Conservation (phyloP, 2,888 invertebrate species). For the Eristalinus sepulchralis region DNA sequence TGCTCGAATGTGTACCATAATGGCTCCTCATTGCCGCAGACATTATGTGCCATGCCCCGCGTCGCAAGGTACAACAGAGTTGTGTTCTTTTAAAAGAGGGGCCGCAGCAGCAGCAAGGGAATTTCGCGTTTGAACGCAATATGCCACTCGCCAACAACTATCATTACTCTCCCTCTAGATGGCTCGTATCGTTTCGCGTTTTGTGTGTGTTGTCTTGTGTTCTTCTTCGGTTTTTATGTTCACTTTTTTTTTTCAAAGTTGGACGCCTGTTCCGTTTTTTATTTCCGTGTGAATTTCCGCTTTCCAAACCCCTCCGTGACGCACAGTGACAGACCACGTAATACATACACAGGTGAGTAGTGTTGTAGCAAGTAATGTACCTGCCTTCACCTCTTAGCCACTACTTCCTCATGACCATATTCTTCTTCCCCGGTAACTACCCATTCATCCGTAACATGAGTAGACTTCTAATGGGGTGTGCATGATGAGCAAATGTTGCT, state of each 20-base stretch:
- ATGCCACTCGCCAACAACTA: constrained; percentile 25
- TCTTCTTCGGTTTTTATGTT: constrained; percentile 23
- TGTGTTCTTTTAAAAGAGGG: constrained; percentile 15
- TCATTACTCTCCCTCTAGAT: constrained; percentile 12
- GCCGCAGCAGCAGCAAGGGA: background rate
- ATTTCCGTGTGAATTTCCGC: constrained; percentile 72
- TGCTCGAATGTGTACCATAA: constrained; percentile 34
- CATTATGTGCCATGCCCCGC: background rate
- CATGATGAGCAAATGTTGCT: constrained; percentile 61
- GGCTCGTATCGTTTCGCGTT: constrained; percentile 13
- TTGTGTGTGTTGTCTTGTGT: background rate
- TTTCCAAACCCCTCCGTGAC: constrained; percentile 37
- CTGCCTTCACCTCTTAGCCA: constrained; percentile 39
- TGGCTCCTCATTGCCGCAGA: constrained; percentile 5
- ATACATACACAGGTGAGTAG: constrained; percentile 1
- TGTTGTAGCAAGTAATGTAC: constrained; percentile 51
- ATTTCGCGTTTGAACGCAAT: constrained; percentile 49
- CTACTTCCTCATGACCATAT: constrained; percentile 64
- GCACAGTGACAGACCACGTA: background rate
- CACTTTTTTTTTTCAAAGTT: constrained; percentile 31
- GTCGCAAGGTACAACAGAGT: background rate
- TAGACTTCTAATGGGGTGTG: constrained; percentile 69
- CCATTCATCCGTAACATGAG: constrained; percentile 70
- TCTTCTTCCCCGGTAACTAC: constrained; percentile 29
- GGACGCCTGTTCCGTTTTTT: constrained; percentile 67